A percentile compares a stretch with the other conserved stretches of the same genome.
Conservation (phyloP, 2,797 vertebrate genomes). For the Mastacembelus armatus region DNA sequence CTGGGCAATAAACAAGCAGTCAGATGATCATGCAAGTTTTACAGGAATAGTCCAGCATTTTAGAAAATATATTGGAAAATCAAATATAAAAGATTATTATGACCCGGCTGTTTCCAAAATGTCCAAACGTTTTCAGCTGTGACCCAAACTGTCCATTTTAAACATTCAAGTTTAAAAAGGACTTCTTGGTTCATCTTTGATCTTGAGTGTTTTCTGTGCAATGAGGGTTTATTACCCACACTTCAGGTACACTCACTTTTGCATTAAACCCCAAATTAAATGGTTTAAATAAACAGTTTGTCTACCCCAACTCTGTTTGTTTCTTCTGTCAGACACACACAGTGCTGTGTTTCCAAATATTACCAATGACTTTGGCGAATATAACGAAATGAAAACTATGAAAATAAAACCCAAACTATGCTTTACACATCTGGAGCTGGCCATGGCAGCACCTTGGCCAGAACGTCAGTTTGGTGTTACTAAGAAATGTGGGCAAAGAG, state of each 20-base stretch:
- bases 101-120: slow-evolving; percentile 11
- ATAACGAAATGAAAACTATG: too few relatives aligned
- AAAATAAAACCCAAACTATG: neutral
- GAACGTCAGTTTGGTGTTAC: slow-evolving; percentile 24
- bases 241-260: neutral
- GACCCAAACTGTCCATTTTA: neutral
- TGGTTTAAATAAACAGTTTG: slow-evolving; percentile 1
- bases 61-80: neutral
- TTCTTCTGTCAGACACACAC: too few relatives aligned
- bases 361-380: neutral
- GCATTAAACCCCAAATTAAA: neutral
- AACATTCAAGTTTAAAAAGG: neutral
- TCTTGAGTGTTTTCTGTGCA: neutral
- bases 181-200: neutral
- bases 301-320: slow-evolving; percentile 23
- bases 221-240: neutral
- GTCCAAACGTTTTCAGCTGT: too few relatives aligned
- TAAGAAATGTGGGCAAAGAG: neutral
- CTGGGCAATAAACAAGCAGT: neutral
- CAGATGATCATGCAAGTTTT: neutral
- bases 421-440: slow-evolving; percentile 10
- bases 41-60: slow-evolving; percentile 5
- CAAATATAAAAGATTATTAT: too few relatives aligned
- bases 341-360: slow-evolving; percentile 18
- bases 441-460: neutral